Evolutionary conservation across 1,140 invertebrate genomes (phyloP), one percentile per base, ranked within the genome.

Genomic region (Conopomorpha cramerella): DNA sequence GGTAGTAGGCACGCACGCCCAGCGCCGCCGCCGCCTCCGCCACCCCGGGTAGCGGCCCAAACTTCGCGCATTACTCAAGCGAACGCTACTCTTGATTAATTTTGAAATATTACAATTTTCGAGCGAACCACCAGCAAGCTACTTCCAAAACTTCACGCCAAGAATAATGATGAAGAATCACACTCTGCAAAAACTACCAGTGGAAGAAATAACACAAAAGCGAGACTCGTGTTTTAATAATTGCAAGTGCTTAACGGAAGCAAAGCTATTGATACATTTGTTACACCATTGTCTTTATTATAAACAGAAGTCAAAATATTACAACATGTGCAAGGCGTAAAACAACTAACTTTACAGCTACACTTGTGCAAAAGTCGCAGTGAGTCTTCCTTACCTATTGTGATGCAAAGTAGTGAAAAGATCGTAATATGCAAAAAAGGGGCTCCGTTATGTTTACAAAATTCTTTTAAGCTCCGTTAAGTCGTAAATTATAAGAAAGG

Each of bases 61-160:
- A 76, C 45, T 76, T 76, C 66, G 55, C 60, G 43, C 67, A 76
- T 76, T 72, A 76, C 65, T 76, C 67, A 76, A 64, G 48, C 43
- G 55, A 66, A 70, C 63, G 60, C 65, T 65, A 67, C 65, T 71
- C 64, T 62, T 76, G 67, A 76, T 67, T 76, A 76, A 76, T 76
- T 76, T 76, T 76, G 71, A 76, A 76, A 76, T 76, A 76, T 76
- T 72, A 76, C 71, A 71, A 71, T 71, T 72, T 68, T 68, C 63
- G 51, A 59, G 59, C 50, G 52, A 48, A 55, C 50, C n/a, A n/a
- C n/a, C n/a, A n/a, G n/a, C n/a, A n/a, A n/a, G n/a, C n/a, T n/a
- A n/a, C n/a, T n/a, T n/a, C n/a, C n/a, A n/a, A n/a, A n/a, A n/a
- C n/a, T n/a, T n/a, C n/a, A n/a, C n/a, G n/a, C n/a, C n/a, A n/a